These are phyloP conservation scores for Thecophora atra DNA, from an alignment of 2,888 invertebrate genomes.

Conservation along the genomic window DNA sequence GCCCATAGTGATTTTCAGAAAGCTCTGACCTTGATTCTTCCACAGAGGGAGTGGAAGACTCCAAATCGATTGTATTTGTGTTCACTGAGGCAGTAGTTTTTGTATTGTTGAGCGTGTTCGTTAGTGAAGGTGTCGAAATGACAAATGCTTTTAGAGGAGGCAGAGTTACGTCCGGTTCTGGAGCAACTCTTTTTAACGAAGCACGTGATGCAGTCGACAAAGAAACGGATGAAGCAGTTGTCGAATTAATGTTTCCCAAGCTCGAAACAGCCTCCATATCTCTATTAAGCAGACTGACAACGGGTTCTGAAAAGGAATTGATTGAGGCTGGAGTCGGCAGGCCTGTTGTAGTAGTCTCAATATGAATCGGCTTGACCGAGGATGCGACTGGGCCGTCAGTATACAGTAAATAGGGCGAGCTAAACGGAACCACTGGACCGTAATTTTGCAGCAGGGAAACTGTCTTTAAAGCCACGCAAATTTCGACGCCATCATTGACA, in stretches of 20 bases:
- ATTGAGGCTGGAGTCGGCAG: background rate
- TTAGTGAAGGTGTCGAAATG: constrained; percentile 5
- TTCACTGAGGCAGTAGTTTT: constrained; percentile 7
- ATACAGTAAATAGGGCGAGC: constrained; percentile 22
- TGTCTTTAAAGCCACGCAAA: constrained; percentile 55
- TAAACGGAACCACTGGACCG: constrained; percentile 28
- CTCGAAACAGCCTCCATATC: too few species aligned
- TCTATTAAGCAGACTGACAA: background rate
- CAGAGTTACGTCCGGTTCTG: background rate
- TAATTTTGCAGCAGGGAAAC: constrained; percentile 44
- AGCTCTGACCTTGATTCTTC: background rate
- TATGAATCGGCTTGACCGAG: constrained; percentile 14
- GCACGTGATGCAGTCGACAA: too few species aligned
- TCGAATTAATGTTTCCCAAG: too few species aligned
- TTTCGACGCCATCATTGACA: constrained; percentile 56
- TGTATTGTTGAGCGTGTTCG: too few species aligned
- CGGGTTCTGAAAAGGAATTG: background rate
- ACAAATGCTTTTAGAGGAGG: background rate
- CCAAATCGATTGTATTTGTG: constrained; percentile 10
- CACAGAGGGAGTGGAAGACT: constrained; percentile 2
- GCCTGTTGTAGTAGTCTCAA: constrained; percentile 5
- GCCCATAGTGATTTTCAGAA: constrained; percentile 14
- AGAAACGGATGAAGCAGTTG: too few species aligned
- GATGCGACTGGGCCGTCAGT: constrained; percentile 28
- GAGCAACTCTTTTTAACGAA: too few species aligned